Percentiles rank a stretch among this genome's conserved stretches.
Evolutionary conservation across 2,113 vertebrate genomes (phyloP).

Genomic region (Cyanistes caeruleus): DNA sequence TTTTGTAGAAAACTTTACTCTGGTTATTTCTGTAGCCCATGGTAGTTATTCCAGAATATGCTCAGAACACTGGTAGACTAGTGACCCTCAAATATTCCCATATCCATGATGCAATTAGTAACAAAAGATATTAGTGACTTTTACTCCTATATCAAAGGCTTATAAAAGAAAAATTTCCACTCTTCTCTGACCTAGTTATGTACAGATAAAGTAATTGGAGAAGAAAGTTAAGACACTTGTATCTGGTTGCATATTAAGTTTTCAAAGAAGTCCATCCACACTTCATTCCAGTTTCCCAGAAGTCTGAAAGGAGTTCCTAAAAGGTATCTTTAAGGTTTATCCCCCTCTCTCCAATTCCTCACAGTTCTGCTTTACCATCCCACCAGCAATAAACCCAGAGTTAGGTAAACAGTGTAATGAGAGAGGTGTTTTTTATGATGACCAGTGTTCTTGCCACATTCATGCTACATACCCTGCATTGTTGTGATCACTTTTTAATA

Average conservation of each 20-base stretch:
- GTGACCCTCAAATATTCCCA: background rate
- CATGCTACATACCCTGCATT: background rate
- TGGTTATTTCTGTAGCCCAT: background rate
- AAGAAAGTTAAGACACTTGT: background rate
- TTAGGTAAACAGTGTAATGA: background rate
- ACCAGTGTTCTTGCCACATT: background rate
- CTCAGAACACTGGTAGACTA: background rate
- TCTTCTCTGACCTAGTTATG: background rate
- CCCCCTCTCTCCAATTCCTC: background rate
- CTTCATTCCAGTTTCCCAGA: background rate
- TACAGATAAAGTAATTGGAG: background rate
- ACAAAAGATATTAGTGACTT: background rate
- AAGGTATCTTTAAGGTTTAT: background rate
- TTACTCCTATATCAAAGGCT: background rate
- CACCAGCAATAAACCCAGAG: background rate
- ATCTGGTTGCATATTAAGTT: background rate
- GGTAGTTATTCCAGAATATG: background rate
- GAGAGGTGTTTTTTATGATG: background rate
- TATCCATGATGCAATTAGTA: background rate
- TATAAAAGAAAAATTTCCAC: background rate
- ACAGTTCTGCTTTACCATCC: background rate
- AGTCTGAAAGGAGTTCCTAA: background rate
- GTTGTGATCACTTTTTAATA: background rate
- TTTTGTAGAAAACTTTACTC: background rate
- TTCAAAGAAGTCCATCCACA: background rate